These are phyloP conservation scores for Macrotrachela quadricornifera DNA, from an alignment of 1,140 invertebrate species.

Conservation along the genomic window DNA sequence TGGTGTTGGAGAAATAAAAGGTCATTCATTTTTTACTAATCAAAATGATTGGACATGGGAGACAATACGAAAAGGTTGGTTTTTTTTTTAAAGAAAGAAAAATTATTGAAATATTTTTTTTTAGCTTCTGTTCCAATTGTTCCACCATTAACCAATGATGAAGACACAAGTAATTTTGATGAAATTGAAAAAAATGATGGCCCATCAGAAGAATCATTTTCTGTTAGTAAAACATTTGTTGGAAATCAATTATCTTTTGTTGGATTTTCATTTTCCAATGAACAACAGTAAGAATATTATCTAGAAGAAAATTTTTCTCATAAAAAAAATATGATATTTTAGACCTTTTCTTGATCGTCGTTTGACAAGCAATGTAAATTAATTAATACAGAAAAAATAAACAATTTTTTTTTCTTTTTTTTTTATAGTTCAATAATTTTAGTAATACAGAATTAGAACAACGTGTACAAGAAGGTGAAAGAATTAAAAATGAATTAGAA, in stretches of 20 bases:
- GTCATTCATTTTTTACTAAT: constrained; percentile 80
- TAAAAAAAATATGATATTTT: no score
- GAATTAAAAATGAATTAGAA: no score
- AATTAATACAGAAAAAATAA: no score
- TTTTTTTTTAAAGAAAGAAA: neutral
- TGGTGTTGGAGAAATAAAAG: constrained; percentile 81
- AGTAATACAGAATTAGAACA: no score
- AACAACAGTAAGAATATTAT: constrained; percentile 28
- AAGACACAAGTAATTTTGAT: constrained; percentile 83
- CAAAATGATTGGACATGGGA: constrained; percentile 73
- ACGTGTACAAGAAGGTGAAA: no score
- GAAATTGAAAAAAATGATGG: constrained; percentile 43
- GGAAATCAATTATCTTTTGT: constrained; percentile 96
- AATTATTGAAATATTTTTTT: neutral
- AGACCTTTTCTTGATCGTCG: no score
- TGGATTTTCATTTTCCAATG: constrained; percentile 85
- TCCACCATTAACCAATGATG: constrained; percentile 75
- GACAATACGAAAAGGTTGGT: constrained; percentile 45
- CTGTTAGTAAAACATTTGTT: constrained; percentile 81
- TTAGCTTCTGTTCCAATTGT: constrained; percentile 67
- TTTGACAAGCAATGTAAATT: no score
- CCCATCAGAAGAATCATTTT: constrained; percentile 58
- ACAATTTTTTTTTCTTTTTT: no score
- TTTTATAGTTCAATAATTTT: no score
- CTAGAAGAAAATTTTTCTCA: no score